phyloP scores from a whole-genome alignment of 2,113 vertebrate species.

The Tyrannus savana region DNA sequence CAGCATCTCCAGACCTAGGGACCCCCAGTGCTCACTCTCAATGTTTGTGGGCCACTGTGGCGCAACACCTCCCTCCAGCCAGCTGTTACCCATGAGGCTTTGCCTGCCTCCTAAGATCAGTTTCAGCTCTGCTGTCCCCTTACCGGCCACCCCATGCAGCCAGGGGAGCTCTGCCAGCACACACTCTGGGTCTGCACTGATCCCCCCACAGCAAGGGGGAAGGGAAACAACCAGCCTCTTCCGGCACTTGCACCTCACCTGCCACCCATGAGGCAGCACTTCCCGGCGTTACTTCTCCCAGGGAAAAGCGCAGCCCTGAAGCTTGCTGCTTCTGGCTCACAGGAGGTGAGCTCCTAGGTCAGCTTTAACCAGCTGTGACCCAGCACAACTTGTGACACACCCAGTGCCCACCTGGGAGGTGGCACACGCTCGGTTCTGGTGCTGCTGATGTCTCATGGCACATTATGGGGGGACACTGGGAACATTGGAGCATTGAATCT shows the following conservation, averaged over 20 bases:
- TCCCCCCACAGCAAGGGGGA: not conserved
- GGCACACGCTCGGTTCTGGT: not conserved
- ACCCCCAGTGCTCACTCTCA: accelerated
- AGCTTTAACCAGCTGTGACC: not conserved
- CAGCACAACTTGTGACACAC: not conserved
- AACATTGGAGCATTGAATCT: too few species aligned
- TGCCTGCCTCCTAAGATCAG: constrained; percentile 56
- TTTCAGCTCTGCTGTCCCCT: not conserved
- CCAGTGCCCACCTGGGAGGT: not conserved
- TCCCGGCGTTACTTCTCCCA: not conserved
- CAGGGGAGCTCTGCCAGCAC: not conserved
- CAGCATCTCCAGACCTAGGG: not conserved
- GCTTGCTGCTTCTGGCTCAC: not conserved
- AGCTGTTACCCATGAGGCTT: not conserved
- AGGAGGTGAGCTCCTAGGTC: not conserved
- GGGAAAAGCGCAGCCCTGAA: not conserved
- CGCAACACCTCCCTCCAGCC: not conserved
- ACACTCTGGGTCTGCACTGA: not conserved
- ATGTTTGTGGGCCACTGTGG: not conserved
- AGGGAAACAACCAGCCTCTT: not conserved
- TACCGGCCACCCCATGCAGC: not conserved
- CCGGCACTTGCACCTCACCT: not conserved
- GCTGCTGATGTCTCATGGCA: not conserved
- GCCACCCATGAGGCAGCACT: not conserved
- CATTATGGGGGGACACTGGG: accelerated